phyloP scores from a whole-genome alignment of 2,113 vertebrate species.

The Perognathus longimembris region DNA sequence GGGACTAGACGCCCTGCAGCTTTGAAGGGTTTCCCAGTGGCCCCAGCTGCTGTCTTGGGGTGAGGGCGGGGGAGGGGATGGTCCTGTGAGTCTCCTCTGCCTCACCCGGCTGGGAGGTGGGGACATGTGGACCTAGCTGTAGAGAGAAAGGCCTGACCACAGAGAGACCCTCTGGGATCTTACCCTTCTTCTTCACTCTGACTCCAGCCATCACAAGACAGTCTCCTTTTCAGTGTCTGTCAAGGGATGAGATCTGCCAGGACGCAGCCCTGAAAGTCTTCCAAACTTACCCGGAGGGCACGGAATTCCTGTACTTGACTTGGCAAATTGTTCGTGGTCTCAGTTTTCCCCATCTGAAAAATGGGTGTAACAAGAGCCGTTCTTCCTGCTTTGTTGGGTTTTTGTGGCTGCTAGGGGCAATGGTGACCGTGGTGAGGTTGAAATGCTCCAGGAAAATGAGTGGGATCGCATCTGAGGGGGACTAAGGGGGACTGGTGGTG shows the following conservation, averaged over 20 bases:
- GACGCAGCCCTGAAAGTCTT: not conserved
- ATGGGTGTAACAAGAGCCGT: not conserved
- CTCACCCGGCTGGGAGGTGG: not conserved
- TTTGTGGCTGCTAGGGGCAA: not conserved
- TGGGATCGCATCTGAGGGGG: not conserved
- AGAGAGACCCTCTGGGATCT: not conserved
- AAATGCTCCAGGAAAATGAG: not conserved
- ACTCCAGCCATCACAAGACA: not conserved
- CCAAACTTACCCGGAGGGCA: not conserved
- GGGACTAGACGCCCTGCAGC: not conserved
- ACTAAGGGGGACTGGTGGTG: too few relatives aligned
- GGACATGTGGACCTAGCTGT: not conserved
- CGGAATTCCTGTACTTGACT: not conserved
- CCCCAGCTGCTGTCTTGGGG: fast-evolving
- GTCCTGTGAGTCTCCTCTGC: not conserved
- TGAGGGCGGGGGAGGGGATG: too few relatives aligned
- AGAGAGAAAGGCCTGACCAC: not conserved
- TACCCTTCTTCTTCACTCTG: not conserved
- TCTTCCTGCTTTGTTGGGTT: not conserved
- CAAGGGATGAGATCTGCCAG: not conserved
- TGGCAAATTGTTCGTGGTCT: not conserved
- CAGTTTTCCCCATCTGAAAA: not conserved
- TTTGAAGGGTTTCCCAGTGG: constrained; percentile 7
- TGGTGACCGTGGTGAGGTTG: too few relatives aligned
- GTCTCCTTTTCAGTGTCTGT: not conserved